Evolutionary conservation across 2,888 invertebrate species (phyloP).

Genomic region (Belgica antarctica): DNA sequence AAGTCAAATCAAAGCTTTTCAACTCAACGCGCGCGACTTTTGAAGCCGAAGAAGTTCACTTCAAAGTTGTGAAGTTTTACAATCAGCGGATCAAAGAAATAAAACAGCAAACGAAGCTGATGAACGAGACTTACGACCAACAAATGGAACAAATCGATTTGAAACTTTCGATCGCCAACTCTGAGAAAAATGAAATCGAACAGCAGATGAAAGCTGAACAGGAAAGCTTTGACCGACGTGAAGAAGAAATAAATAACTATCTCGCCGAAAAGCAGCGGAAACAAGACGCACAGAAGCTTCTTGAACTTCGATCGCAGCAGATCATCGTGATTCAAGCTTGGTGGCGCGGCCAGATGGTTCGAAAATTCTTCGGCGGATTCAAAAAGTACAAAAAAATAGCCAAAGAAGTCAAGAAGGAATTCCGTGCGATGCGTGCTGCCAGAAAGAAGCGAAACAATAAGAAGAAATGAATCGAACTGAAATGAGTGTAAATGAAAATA

Average conservation of each 20-base stretch:
- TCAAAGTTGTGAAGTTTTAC: background rate
- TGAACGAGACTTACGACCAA: background rate
- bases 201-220: background rate
- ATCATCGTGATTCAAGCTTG: slow-evolving; percentile 13
- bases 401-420: slow-evolving; percentile 6
- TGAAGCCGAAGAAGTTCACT: background rate
- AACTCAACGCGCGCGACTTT: background rate
- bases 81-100: background rate
- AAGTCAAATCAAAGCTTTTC: background rate
- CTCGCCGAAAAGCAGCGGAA: background rate
- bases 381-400: slow-evolving; percentile 25
- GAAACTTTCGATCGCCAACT: background rate
- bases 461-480: background rate
- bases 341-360: slow-evolving; percentile 37
- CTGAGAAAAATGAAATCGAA: background rate
- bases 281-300: background rate
- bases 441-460: background rate
- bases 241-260: slow-evolving; percentile 18
- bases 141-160: background rate
- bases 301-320: background rate
- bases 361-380: slow-evolving; percentile 15
- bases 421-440: no score
- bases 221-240: background rate
- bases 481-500: no score
- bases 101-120: background rate